Conservation (phyloP, 1,140 invertebrate genomes). For the Neodiprion pinetum region DNA sequence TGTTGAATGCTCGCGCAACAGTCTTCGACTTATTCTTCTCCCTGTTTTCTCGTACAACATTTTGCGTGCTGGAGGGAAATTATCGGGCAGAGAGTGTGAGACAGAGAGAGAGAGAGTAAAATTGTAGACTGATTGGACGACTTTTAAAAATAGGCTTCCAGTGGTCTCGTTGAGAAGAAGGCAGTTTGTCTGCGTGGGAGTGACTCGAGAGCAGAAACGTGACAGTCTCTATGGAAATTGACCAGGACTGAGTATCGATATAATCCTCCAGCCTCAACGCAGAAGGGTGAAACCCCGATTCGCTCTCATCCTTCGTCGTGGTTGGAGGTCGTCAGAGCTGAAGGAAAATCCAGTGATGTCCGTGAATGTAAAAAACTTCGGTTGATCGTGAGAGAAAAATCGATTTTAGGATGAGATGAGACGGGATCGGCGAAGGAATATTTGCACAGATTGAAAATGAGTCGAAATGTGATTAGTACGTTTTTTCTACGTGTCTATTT, state of each 20-base stretch:
- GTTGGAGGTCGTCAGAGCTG: background rate
- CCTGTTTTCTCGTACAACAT: no score
- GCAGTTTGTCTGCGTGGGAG: background rate
- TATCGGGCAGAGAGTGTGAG: no score
- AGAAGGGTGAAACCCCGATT: background rate
- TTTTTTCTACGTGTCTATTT: constrained; percentile 69
- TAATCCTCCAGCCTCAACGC: background rate
- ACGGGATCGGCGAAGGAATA: constrained; percentile 33
- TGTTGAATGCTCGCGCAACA: no score
- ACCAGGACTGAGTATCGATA: background rate
- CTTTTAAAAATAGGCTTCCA: no score
- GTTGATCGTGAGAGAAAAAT: background rate
- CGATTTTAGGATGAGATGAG: background rate
- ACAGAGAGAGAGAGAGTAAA: no score
- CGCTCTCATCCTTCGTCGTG: background rate
- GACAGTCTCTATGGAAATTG: constrained; percentile 38
- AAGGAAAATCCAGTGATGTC: background rate
- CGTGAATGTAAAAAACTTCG: no score
- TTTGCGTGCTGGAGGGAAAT: no score
- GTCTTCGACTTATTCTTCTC: no score
- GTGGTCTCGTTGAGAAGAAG: no score
- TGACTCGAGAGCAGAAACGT: constrained; percentile 39
- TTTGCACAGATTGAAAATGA: background rate
- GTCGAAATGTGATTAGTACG: constrained; percentile 47
- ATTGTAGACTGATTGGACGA: no score